These are phyloP conservation scores for Sphyrna mokarran DNA, from an alignment of 2,113 vertebrate genomes.

Conservation along the genomic window DNA sequence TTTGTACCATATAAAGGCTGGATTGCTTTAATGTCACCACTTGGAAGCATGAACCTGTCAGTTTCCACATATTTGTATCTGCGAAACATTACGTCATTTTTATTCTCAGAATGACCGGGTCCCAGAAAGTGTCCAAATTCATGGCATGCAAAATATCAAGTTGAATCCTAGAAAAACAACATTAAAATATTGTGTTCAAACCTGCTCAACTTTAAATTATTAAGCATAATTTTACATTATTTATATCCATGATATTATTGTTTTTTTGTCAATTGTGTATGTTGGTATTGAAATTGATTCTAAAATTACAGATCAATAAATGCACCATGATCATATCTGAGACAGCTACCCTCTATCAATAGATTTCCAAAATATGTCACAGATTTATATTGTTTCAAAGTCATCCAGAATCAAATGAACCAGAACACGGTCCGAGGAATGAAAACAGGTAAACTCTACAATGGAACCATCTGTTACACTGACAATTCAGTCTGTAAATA, in stretches of 20 bases:
- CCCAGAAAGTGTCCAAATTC: slow-evolving; percentile 77
- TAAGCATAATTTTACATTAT: background rate
- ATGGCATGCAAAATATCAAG: slow-evolving; percentile 67
- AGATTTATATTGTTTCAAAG: background rate
- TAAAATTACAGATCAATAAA: background rate
- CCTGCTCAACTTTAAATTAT: background rate
- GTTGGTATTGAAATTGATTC: background rate
- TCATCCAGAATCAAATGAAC: background rate
- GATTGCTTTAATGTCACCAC: slow-evolving; percentile 64
- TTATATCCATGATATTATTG: background rate
- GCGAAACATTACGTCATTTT: slow-evolving; percentile 65
- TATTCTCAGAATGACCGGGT: slow-evolving; percentile 59
- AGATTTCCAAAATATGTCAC: background rate
- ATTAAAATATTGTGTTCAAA: background rate
- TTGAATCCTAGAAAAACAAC: slow-evolving; percentile 53
- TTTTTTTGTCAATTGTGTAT: background rate
- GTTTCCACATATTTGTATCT: slow-evolving; percentile 54
- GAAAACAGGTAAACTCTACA: background rate
- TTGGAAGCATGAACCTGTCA: slow-evolving; percentile 52
- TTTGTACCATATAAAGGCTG: slow-evolving; percentile 63
- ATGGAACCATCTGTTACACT: background rate
- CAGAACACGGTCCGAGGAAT: background rate
- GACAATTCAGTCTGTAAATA: background rate
- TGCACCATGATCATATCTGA: background rate
- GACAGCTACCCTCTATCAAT: background rate